These are phyloP conservation scores for Drosophila anceps DNA, from an alignment of 2,888 invertebrate species.

Conservation along the genomic window DNA sequence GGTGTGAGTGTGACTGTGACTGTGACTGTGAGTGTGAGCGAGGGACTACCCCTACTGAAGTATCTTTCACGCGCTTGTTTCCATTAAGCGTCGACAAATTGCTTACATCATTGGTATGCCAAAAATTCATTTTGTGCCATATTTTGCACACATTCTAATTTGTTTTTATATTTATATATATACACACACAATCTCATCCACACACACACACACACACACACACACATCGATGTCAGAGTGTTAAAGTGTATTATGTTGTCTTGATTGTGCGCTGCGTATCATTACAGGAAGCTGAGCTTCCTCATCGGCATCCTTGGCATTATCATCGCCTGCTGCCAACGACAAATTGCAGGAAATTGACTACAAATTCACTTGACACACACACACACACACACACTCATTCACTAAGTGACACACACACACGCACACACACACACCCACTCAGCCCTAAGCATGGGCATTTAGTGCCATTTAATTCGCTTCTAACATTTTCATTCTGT, in stretches of 20 bases:
- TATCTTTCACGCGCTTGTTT: conserved; percentile 30
- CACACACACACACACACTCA: conserved; percentile 11
- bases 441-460: conserved; percentile 15
- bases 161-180: conserved; percentile 69
- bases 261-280: conserved; percentile 74
- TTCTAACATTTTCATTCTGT: conserved; percentile 57
- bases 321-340: conserved; percentile 36
- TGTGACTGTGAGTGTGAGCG: background rate
- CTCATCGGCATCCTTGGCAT: conserved; percentile 28
- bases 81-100: conserved; percentile 68
- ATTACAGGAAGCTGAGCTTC: conserved; percentile 66
- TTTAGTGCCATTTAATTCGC: conserved; percentile 33
- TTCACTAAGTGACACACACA: conserved; percentile 46
- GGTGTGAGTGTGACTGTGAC: background rate
- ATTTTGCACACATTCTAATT: conserved; percentile 75
- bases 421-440: conserved; percentile 26
- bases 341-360: conserved; percentile 81
- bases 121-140: conserved; percentile 59
- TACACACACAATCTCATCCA: background rate
- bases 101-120: conserved; percentile 38
- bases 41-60: conserved; percentile 9
- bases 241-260: conserved; percentile 68
- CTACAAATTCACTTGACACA: conserved; percentile 72
- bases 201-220: background rate
- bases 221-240: conserved; percentile 10